Base-by-base conservation (phyloP, 2,888 invertebrate genomes). In the Melipona beecheii region DNA sequence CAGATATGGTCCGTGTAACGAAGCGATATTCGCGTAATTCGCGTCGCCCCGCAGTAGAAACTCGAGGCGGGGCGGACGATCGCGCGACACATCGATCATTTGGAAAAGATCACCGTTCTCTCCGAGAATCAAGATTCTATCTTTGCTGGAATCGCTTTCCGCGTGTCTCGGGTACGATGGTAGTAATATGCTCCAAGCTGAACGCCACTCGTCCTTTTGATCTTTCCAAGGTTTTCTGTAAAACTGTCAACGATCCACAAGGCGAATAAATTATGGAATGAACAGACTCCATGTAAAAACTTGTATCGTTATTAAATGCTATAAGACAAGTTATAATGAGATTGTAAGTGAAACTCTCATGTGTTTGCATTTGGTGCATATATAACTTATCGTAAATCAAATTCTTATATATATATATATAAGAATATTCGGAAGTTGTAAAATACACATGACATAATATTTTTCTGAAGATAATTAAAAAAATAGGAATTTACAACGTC, bases 61-160 rank as follows among this genome's bases (percentile, higher is more conserved):
- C 70, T 89, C 77, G 4, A 84, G n/a, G 0, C 83, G 83, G 2
- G 92, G 89, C 19, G 84, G 75, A 74, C 85, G 80, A 62, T 90
- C 90, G 0, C 87, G 84, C 2, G 72, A 83, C 21, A 83, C 54
- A 50, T 43, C 81, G n/a, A 90, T 5, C n/a, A 87, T 76, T 78
- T 92, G 91, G 15, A 85, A 87, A 43, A 92, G 85, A 70, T 90
- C 89, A 19, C 92, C 92, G 6, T 78, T 77, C 43, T 85, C 78
- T 0, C 84, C 87, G 43, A 86, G 87, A 21, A 92, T 60, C 17
- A 93, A 50, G 62, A 92, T 80, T n/a, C 85, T 85, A 49, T 92
- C 91, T 75, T 88, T 85, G 3, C 87, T 84, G 2, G 75, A 84
- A 19, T 89, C 88, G 17, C 83, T 81, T 0, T 68, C 69, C 5